Base-by-base conservation (phyloP, 2,797 vertebrate genomes). In the Mycteria americana region DNA sequence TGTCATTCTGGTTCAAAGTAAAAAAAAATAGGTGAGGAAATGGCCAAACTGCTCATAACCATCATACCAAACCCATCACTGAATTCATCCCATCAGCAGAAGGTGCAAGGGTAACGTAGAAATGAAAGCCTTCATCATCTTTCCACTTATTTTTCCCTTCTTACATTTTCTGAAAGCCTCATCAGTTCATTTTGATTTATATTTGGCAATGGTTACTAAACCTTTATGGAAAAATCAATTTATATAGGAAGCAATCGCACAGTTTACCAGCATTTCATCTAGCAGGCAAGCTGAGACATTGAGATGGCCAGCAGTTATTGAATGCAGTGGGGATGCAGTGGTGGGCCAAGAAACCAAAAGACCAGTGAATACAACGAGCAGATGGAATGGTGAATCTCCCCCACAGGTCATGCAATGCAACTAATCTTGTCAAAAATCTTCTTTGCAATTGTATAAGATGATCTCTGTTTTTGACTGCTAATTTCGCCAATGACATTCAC, bases 341-440 rank as follows among this genome's bases (percentile, higher is more conserved):
- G 9, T 64, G 35, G 60, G 45, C 24, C 23, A 10, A 57, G 27
- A 65, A 72, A 37, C 9, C 22, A 30, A 51, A 54, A 45, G 33
- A 64, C 17, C 10, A 30, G 5, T 9, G 23, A 54, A 39, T 18
- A 23, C 5, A 54, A 10, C 9, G 10, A 43, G 35, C 46, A 59
- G n/a, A 59, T 37, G 15, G 16, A 10, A 60, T 37, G 31, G 6
- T 35, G 43, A 76, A 43, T 59, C 22, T 68, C 46, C 24, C 11
- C 64, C 13, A 50, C 15, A 68, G 57, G 37, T 62, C 37, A 22
- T 28, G 9, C 12, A 64, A 86, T 37, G 35, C 10, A 81, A 57
- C 31, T 60, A 78, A 92, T 88, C 73, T 72, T 73, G 24, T 84
- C 41, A 81, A 35, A 95, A 88, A 86, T 9, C 43, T 68, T 75